A percentile compares a stretch with the other conserved stretches of the same genome.
Conservation (phyloP, 1,140 invertebrate species). For the Anthonomus grandis region DNA sequence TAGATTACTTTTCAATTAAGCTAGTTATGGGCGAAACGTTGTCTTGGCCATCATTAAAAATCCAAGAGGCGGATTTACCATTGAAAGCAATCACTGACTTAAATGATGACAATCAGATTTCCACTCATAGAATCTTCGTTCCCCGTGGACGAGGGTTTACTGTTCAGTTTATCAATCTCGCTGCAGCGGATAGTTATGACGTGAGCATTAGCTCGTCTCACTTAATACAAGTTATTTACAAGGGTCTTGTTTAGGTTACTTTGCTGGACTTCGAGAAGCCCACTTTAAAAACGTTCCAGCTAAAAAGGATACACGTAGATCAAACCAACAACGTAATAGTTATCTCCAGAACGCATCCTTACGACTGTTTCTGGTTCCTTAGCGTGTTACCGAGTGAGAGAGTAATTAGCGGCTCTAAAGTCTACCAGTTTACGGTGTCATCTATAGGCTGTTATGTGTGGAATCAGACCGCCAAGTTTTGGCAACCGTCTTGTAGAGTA, state of each 20-base stretch:
- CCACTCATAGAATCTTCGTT: conserved; percentile 23
- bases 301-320: not conserved
- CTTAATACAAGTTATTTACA: too few species aligned
- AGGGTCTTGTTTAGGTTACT: conserved; percentile 11
- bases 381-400: conserved; percentile 16
- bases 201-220: too few species aligned
- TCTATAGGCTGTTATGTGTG: conserved; percentile 18
- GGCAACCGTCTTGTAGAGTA: conserved; percentile 20
- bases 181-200: not conserved
- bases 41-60: too few species aligned
- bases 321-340: not conserved
- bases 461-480: conserved; percentile 15
- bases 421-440: conserved; percentile 17
- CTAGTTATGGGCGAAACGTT: too few species aligned
- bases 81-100: not conserved
- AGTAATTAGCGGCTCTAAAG: conserved; percentile 5
- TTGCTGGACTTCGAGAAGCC: conserved; percentile 24
- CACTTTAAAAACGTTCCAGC: conserved; percentile 10
- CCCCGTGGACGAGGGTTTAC: conserved; percentile 13
- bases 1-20: too few species aligned
- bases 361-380: conserved; percentile 26
- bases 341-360: not conserved
- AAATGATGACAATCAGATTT: conserved; percentile 1
- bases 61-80: not conserved
- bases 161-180: conserved; percentile 21